Evolutionary conservation across 2,797 vertebrate species (phyloP), one percentile per base, ranked within the genome.

Genomic region (Aselliscus stoliczkanus): DNA sequence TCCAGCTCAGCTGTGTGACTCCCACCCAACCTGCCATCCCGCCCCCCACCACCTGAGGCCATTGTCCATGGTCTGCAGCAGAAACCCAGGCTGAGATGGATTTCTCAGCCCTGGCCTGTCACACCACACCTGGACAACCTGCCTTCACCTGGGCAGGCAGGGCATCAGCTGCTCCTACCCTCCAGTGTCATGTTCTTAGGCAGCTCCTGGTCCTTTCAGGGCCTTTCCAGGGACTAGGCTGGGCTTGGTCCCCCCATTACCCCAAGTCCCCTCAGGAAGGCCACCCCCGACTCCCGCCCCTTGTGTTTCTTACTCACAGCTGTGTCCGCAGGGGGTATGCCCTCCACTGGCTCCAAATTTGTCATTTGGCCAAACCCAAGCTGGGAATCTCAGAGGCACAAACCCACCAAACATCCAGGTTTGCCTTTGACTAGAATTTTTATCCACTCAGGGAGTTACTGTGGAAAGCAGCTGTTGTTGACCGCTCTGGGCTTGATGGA

Each of bases 51-150:
- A 6, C 37, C 80, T 31, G 7, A 0, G 14, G 42, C 50, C 54
- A 29, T 1, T 1, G 23, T 4, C 23, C 0, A 0, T 0, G 44
- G 50, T 31, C 67, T 54, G 21, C 2, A 11, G 23, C 5, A 8
- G 44, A n/a, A 14, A 69, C 62, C 12, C 34, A 1, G 60, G 77
- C 34, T 0, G n/a, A 56, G 25, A 8, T 56, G 34, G 21, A 10
- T 0, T 18, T 67, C n/a, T 27, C 29, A 10, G 7, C 2, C 0
- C 23, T 17, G 4, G n/a, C n/a, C n/a, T n/a, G n/a, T n/a, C 21
- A 31, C 25, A 34, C 42, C 82, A 20, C 5, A 17, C 50, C 34
- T 3, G 67, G 54, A 18, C 80, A 80, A 20, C n/a, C 29, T 20
- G 34, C 79, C 58, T 39, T 37, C 39, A 5, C n/a, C 1, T 37